These are phyloP conservation scores for Chascanopsetta lugubris DNA, from an alignment of 2,113 vertebrate genomes.

Conservation along the genomic window DNA sequence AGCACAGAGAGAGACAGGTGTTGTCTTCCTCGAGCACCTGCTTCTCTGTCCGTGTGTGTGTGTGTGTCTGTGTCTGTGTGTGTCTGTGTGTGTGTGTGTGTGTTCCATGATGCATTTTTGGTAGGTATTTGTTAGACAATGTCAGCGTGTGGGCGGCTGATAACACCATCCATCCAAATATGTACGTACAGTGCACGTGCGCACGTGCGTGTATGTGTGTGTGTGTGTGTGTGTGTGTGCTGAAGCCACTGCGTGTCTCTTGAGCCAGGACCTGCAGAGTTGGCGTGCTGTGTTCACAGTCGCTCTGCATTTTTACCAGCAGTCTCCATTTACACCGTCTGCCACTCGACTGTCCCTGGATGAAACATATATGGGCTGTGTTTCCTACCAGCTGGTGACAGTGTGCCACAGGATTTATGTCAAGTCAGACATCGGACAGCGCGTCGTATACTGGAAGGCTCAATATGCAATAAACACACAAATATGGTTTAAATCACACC, in stretches of 20 bases:
- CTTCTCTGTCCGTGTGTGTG: slow-evolving; percentile 2
- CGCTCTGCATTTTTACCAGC: slow-evolving; percentile 61
- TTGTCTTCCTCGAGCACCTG: slow-evolving; percentile 9
- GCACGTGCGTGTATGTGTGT: neutral
- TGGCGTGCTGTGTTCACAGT: slow-evolving; percentile 67
- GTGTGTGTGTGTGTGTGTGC: slow-evolving; percentile 2
- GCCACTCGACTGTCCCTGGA: slow-evolving; percentile 46
- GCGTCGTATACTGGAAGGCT: neutral
- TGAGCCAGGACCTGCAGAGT: slow-evolving; percentile 66
- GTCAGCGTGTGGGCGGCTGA: too few relatives aligned
- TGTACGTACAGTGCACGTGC: neutral
- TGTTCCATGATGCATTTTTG: neutral
- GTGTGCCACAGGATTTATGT: neutral
- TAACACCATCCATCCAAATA: too few relatives aligned
- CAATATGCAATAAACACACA: neutral
- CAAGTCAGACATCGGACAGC: neutral
- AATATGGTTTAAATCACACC: neutral
- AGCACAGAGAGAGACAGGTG: slow-evolving; percentile 25
- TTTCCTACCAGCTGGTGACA: slow-evolving; percentile 14
- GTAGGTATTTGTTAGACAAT: slow-evolving; percentile 12
- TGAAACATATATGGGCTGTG: slow-evolving; percentile 38
- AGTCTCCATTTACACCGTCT: slow-evolving; percentile 72
- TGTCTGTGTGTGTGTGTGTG: neutral
- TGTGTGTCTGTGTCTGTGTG: neutral
- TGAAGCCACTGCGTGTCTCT: slow-evolving; percentile 36